Conservation (phyloP, 2,888 invertebrate genomes). For the Rosalia funebris region DNA sequence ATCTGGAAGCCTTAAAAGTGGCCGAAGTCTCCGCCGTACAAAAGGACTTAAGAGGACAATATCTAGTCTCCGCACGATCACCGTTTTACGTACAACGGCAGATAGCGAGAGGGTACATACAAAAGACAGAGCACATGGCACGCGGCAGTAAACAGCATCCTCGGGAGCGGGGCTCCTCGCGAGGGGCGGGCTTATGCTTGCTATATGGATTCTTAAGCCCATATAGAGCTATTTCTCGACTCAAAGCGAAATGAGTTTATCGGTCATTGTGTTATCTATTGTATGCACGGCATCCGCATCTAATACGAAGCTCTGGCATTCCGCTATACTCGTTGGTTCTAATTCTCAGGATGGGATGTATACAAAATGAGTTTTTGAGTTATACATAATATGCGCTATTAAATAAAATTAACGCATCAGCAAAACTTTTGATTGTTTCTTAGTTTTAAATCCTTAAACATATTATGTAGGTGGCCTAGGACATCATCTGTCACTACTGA, state of each 20-base stretch:
- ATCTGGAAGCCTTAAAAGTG: conserved; percentile 3
- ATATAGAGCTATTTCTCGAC: not conserved
- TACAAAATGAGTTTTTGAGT: too few relatives aligned
- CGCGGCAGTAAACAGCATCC: conserved; percentile 11
- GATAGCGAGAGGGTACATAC: conserved; percentile 7
- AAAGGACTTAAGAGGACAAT: conserved; percentile 13
- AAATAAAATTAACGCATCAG: too few relatives aligned
- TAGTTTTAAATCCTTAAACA: too few relatives aligned
- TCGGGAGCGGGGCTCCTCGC: not conserved
- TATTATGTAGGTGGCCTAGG: too few relatives aligned
- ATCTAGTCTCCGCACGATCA: conserved; percentile 18
- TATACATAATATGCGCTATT: too few relatives aligned
- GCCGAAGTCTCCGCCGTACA: conserved; percentile 7
- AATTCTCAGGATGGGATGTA: too few relatives aligned
- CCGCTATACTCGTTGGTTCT: too few relatives aligned
- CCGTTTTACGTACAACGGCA: conserved; percentile 18
- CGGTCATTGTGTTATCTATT: not conserved
- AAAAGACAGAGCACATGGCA: conserved; percentile 18
- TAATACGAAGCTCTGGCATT: too few relatives aligned
- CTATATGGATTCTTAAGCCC: conserved; percentile 17
- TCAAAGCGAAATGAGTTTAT: conserved; percentile 17
- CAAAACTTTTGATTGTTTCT: too few relatives aligned
- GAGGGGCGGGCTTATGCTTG: not conserved
- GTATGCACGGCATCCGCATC: too few relatives aligned
- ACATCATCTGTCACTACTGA: too few relatives aligned